Percentiles rank a stretch among this genome's conserved stretches.
Conservation (phyloP, 2,797 vertebrate genomes). For the Pristis pectinata region DNA sequence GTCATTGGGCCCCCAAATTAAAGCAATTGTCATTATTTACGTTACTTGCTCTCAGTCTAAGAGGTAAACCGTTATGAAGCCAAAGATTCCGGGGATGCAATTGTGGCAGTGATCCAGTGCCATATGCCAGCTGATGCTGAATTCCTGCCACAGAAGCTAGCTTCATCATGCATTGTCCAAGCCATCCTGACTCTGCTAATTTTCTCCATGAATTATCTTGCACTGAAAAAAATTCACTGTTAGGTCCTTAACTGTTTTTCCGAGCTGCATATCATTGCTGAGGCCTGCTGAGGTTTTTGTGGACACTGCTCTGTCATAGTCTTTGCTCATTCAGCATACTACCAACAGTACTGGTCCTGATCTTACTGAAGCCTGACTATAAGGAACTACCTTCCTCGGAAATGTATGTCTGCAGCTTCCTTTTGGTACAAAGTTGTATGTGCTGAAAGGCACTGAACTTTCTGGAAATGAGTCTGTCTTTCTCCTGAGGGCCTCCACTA, state of each 20-base stretch:
- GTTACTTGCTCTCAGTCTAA: neutral
- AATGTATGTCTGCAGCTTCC: neutral
- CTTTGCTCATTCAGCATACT: neutral
- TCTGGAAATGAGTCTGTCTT: neutral
- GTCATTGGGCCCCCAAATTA: neutral
- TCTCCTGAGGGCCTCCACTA: neutral
- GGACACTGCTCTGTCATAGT: neutral
- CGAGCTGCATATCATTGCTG: neutral
- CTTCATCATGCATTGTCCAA: neutral
- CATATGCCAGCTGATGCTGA: neutral
- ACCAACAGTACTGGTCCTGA: too few species aligned
- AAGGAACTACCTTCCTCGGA: neutral
- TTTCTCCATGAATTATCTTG: neutral
- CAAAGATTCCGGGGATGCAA: neutral
- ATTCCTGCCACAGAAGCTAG: neutral
- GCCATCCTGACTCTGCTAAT: neutral
- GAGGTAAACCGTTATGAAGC: neutral
- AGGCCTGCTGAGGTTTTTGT: neutral
- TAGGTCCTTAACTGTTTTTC: neutral
- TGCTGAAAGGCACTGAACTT: neutral
- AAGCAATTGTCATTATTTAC: neutral
- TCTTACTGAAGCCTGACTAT: neutral
- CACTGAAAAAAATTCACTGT: neutral
- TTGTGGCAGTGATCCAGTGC: neutral
- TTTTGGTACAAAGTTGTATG: neutral